These are phyloP conservation scores for Himalopsyche anomala DNA, from an alignment of 2,888 invertebrate species.

Conservation along the genomic window DNA sequence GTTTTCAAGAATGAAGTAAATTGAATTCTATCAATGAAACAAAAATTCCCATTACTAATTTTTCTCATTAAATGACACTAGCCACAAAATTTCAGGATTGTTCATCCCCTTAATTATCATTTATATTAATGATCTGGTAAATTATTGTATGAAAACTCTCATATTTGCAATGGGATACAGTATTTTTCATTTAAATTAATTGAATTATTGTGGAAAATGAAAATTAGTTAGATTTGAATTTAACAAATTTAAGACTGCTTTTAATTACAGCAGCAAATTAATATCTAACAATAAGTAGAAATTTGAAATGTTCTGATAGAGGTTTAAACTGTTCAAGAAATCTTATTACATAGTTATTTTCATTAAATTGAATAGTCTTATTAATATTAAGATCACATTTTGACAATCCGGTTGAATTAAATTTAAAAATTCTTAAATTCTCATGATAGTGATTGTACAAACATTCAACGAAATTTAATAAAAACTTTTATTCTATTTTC, in stretches of 20 bases:
- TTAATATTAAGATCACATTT: not conserved
- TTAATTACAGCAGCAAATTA: slow-evolving; percentile 18
- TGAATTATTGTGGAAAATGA: slow-evolving; percentile 14
- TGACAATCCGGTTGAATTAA: no score
- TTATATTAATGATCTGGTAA: not conserved
- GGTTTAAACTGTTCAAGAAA: slow-evolving; percentile 22
- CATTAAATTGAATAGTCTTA: slow-evolving; percentile 1
- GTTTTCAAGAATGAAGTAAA: no score
- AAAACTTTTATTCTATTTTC: no score
- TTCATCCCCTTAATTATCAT: no score
- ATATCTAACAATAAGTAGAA: slow-evolving; percentile 35
- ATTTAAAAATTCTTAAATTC: no score
- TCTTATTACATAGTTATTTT: slow-evolving; percentile 13
- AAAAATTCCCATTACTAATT: no score
- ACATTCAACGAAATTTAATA: no score
- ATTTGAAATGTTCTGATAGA: slow-evolving; percentile 36
- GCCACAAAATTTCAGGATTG: no score
- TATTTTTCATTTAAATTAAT: slow-evolving; percentile 25
- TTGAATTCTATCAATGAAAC: no score
- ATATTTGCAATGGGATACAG: not conserved
- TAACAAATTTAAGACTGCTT: slow-evolving; percentile 36
- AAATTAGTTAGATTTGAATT: slow-evolving; percentile 38
- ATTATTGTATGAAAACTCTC: not conserved
- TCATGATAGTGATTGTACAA: no score
- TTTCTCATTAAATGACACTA: no score